These are phyloP conservation scores for Orthosia gothica DNA, from an alignment of 2,888 invertebrate species.

Conservation along the genomic window DNA sequence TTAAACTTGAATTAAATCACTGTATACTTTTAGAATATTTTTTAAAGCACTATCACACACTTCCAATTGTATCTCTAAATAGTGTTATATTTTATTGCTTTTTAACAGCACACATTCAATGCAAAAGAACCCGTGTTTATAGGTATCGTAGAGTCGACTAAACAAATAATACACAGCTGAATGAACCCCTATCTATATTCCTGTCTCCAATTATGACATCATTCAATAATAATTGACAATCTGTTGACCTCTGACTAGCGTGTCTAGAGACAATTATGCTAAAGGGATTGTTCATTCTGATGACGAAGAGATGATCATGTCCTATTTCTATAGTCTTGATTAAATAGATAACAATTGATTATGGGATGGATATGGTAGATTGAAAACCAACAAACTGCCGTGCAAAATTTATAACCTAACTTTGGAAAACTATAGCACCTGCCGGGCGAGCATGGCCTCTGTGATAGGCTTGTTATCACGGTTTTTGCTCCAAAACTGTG, in stretches of 20 bases:
- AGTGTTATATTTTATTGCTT: neutral
- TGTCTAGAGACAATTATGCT: slow-evolving; percentile 18
- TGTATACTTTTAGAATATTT: neutral
- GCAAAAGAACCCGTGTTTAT: too few relatives aligned
- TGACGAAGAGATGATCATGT: neutral
- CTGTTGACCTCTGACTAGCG: neutral
- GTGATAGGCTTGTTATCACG: too few relatives aligned
- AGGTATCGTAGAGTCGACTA: neutral
- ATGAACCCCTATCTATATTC: neutral
- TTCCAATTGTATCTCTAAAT: too few relatives aligned
- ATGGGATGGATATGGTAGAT: neutral
- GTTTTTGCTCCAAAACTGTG: too few relatives aligned
- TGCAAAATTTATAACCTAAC: neutral
- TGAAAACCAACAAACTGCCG: neutral
- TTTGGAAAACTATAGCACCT: neutral
- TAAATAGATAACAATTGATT: neutral
- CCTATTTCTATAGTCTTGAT: slow-evolving; percentile 2
- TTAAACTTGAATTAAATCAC: neutral
- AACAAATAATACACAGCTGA: neutral
- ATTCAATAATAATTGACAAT: slow-evolving; percentile 22
- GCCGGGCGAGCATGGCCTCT: too few relatives aligned
- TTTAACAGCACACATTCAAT: neutral
- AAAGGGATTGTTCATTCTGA: slow-evolving; percentile 26
- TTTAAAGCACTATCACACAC: too few relatives aligned
- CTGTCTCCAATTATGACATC: slow-evolving; percentile 17